Conservation (phyloP, 2,797 vertebrate species). For the Heliangelus exortis region DNA sequence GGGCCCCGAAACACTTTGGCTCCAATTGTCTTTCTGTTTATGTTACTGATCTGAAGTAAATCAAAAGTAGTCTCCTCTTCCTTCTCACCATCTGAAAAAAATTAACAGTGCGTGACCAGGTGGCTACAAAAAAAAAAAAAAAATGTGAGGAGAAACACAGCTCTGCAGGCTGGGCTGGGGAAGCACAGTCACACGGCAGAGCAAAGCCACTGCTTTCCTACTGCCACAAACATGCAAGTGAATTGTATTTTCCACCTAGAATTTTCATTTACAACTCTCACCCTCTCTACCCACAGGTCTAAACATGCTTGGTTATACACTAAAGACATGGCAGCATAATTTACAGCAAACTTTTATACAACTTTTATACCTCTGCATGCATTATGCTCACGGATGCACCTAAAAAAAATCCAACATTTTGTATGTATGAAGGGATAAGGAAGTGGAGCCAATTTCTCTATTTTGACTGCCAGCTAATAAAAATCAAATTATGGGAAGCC, state of each 20-base stretch:
- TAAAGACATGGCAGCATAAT: neutral
- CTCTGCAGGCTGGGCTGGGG: neutral
- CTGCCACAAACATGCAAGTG: neutral
- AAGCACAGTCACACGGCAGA: neutral
- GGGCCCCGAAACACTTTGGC: constrained; percentile 93
- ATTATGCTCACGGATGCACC: neutral
- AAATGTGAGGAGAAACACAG: neutral
- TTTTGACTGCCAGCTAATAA: neutral
- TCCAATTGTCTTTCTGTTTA: constrained; percentile 92
- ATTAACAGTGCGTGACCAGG: neutral
- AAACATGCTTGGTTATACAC: neutral
- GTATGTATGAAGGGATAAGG: neutral
- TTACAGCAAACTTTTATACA: neutral
- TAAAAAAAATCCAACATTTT: neutral
- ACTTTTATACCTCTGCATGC: neutral
- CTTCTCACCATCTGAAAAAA: constrained; percentile 83
- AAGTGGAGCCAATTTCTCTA: neutral
- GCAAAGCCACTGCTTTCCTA: neutral
- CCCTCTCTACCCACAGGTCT: neutral
- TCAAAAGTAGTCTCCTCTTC: constrained; percentile 90
- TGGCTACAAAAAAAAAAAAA: neutral
- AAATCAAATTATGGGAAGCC: neutral
- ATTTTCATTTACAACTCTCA: neutral
- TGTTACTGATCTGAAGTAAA: constrained; percentile 91
- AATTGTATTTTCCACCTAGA: neutral